Base-by-base conservation (phyloP, 2,888 invertebrate species). In the Andrena chrysosceles region DNA sequence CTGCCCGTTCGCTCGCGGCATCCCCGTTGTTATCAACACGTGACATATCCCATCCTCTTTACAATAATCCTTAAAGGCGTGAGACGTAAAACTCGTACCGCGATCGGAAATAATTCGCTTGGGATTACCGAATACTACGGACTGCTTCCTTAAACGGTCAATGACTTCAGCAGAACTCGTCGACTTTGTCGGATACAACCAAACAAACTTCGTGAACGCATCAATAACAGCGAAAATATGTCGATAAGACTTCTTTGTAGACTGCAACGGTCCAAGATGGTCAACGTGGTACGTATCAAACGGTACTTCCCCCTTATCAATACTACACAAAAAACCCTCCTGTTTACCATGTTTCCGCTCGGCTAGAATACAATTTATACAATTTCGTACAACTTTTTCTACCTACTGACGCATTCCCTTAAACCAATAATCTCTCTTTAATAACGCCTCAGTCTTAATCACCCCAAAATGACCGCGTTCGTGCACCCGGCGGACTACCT, bases 171-270 rank as follows among this genome's bases (percentile, higher is more conserved):
- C 35, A 2, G 69, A 23, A 23, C 16, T 56, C 2, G 69, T 35
- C 4, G 69, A 16, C 20, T 56, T 69, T 2, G 69, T 59, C 13
- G 69, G 26, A 13, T 69, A 69, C 2, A 69, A 23, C 69, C 69
- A 69, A 2, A 71, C 49, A 33, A 71, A 71, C 10, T 69, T 69
- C 1, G 69, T 16, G 16, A 69, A 69, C 2, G 23, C 69, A 8
- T 69, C 69, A 1, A 69, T 20, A 23, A 69, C 35, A 23, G 8
- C 56, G 1, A 69, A 69, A 33, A 56, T 26, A 20, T 35, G 26
- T 16, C 35, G n/a, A 13, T 69, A 69, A 7, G 6, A 16, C n/a
- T 70, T 70, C n/a, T 16, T 59, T 0, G 69, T 70, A 6, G 59
- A 70, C 5, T 35, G 69, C 16, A 70, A n/a, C n/a, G 48, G 48